Conservation (phyloP, 2,888 invertebrate genomes). For the Stramonita haemastoma region DNA sequence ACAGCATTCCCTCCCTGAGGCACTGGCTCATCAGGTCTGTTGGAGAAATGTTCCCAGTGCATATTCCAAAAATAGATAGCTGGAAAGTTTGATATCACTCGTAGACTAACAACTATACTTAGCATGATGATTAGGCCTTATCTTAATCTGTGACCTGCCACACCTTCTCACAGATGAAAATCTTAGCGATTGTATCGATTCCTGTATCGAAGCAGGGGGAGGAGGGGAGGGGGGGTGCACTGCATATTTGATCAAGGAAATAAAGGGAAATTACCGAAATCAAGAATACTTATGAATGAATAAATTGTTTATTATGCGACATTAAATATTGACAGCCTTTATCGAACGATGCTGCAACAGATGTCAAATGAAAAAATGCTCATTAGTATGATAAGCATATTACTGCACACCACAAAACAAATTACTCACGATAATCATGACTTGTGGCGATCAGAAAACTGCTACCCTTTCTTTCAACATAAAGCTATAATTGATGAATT, state of each 20-base stretch:
- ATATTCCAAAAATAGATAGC: too few relatives aligned
- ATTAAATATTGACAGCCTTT: background rate
- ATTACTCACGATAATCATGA: background rate
- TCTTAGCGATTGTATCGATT: too few relatives aligned
- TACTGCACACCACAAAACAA: background rate
- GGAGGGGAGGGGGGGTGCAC: background rate
- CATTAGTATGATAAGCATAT: conserved; percentile 37
- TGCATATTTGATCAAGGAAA: background rate
- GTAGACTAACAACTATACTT: too few relatives aligned
- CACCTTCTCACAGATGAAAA: too few relatives aligned
- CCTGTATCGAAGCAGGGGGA: background rate
- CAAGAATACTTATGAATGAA: background rate
- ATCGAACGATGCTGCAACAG: background rate
- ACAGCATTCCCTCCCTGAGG: too few relatives aligned
- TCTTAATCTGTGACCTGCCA: too few relatives aligned
- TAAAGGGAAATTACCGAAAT: background rate
- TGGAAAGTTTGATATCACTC: too few relatives aligned
- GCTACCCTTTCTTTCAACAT: background rate
- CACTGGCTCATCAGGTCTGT: too few relatives aligned
- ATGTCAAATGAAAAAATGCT: background rate
- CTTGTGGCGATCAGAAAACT: too few relatives aligned
- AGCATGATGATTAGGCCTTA: too few relatives aligned
- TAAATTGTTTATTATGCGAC: background rate
- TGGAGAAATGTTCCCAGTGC: too few relatives aligned
- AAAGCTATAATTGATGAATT: background rate